Evolutionary conservation across 2,888 invertebrate genomes (phyloP), one percentile per base, ranked within the genome.

Genomic region (Coenonympha glycerion): DNA sequence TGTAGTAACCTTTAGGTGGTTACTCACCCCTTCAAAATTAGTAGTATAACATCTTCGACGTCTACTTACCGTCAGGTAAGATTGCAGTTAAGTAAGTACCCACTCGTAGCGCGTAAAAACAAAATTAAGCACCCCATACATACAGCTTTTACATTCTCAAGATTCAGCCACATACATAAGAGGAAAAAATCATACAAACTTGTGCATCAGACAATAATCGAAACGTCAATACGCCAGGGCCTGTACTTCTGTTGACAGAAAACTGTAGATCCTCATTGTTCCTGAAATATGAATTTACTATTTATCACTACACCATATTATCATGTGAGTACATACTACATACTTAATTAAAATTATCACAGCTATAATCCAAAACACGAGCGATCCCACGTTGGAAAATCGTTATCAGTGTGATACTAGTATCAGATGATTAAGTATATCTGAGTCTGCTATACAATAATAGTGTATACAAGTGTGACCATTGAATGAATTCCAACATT

Each of bases 191-290:
- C 72, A 73, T 75, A 90, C 72, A 73, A 75, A 90, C 90, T 56
- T 81, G 76, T 34, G 84, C 73, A 55, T 77, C 74, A 9, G 77
- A 70, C 33, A 74, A 60, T 11, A 89, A 59, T 52, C 83, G 81
- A 58, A 90, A 76, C 28, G 71, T 73, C 8, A 90, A 58, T 1
- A 65, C 60, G 4, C 89, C 89, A 2, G 89, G 87, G 5, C 90
- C 90, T 4, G 80, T 78, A 22, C 77, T 73, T 59, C 71, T 75
- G 58, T 90, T 89, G 0, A 88, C 84, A 41, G 69, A 65, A 52
- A 72, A 71, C 2, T 61, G 57, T 28, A 54, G 59, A 3, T 58
- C 51, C 1, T 53, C 54, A 22, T 61, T 53, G n/a, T 62, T 54
- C 41, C 78, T 76, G 59, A 56, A 71, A 51, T 21, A 15, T 6